These are phyloP conservation scores for Glossophaga mutica DNA, from an alignment of 2,797 vertebrate genomes.

Conservation along the genomic window DNA sequence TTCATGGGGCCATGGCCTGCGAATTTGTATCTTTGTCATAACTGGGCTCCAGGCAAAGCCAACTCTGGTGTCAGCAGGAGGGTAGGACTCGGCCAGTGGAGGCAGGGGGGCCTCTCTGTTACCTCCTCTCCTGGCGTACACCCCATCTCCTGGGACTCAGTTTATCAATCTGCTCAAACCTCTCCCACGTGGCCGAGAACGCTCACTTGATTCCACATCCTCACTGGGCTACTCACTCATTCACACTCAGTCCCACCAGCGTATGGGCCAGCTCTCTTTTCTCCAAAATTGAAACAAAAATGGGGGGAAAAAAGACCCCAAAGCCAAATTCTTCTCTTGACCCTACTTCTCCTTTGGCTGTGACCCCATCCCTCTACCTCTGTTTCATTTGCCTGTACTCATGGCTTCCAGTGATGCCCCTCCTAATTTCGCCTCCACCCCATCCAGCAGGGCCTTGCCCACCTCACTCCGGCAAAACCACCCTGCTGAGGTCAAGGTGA, in stretches of 20 bases:
- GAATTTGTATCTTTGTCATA: conserved; percentile 66
- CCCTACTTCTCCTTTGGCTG: background rate
- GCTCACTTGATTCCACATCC: fast-evolving
- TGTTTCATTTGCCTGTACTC: background rate
- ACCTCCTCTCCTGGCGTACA: background rate
- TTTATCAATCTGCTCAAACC: background rate
- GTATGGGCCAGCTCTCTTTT: background rate
- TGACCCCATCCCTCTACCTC: background rate
- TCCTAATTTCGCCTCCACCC: background rate
- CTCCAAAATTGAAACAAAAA: background rate
- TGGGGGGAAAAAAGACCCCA: background rate
- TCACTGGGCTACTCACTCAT: background rate
- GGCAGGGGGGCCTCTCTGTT: background rate
- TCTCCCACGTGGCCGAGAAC: background rate
- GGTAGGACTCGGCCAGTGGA: background rate
- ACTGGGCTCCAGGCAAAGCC: conserved; percentile 64
- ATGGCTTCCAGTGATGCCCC: background rate
- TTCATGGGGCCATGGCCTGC: conserved; percentile 57
- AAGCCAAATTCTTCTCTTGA: background rate
- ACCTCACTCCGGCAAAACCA: background rate
- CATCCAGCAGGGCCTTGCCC: fast-evolving
- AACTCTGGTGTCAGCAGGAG: conserved; percentile 4
- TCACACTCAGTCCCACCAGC: background rate
- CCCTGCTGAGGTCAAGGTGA: background rate
- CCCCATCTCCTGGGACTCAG: background rate